Conservation (phyloP, 2,797 vertebrate genomes). For the Pseudochaenichthys georgianus region DNA sequence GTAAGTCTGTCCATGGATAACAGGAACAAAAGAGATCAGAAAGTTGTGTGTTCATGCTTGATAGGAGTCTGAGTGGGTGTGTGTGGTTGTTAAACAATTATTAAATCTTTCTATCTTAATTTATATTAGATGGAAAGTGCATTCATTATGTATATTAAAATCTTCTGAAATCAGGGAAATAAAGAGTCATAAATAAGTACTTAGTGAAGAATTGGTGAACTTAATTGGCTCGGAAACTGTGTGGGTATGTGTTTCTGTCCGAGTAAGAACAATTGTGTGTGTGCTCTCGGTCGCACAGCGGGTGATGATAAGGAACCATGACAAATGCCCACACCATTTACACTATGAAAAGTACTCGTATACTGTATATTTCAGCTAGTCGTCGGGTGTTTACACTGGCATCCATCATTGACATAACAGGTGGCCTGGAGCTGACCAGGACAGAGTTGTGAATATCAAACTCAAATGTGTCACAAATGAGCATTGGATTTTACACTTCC, state of each 20-base stretch:
- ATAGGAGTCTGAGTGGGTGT: constrained; percentile 34
- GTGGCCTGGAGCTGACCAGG: constrained; percentile 82
- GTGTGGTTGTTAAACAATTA: constrained; percentile 30
- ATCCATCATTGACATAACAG: constrained; percentile 78
- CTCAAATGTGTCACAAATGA: constrained; percentile 81
- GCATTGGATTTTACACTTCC: constrained; percentile 71
- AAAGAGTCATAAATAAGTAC: constrained; percentile 36
- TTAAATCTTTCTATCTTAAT: constrained; percentile 18
- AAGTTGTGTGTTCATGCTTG: constrained; percentile 13
- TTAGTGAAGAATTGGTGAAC: constrained; percentile 46
- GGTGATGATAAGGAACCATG: constrained; percentile 78
- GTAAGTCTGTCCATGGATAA: constrained; percentile 30
- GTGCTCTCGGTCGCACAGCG: constrained; percentile 62
- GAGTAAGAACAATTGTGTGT: constrained; percentile 53
- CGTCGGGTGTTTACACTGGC: constrained; percentile 66
- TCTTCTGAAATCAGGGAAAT: constrained; percentile 11
- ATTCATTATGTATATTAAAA: constrained; percentile 14
- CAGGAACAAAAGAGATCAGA: constrained; percentile 23
- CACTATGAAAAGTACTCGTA: constrained; percentile 73
- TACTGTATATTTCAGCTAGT: constrained; percentile 69
- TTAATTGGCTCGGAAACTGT: constrained; percentile 60
- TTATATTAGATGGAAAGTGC: constrained; percentile 6
- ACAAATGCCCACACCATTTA: constrained; percentile 76
- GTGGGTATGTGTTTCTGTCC: constrained; percentile 44
- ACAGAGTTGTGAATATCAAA: constrained; percentile 80